A percentile compares a stretch with the other conserved stretches of the same genome.
Evolutionary conservation across 2,888 invertebrate species (phyloP).

Genomic region (Chrysolina oricalcia): DNA sequence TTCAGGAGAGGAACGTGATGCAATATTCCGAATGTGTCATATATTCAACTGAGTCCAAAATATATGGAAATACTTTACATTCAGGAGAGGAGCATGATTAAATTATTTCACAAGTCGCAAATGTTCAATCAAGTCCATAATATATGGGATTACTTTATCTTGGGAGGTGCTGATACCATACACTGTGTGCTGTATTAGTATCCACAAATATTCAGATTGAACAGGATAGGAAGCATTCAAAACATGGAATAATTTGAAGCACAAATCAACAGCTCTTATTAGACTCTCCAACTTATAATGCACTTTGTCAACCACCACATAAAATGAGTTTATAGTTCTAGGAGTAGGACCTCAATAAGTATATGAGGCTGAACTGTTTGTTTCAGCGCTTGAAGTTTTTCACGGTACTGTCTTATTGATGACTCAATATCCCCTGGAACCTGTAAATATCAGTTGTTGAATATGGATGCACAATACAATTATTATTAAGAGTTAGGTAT

Average conservation of each 20-base stretch:
- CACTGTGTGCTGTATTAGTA: constrained; percentile 38
- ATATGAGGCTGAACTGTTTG: constrained; percentile 40
- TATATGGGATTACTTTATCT: constrained; percentile 39
- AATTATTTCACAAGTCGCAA: not conserved
- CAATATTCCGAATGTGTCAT: too few species aligned
- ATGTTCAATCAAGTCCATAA: constrained; percentile 31
- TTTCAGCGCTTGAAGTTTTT: constrained; percentile 22
- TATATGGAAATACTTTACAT: too few species aligned
- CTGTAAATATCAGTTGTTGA: constrained; percentile 6
- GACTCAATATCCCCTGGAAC: constrained; percentile 30
- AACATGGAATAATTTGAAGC: constrained; percentile 29
- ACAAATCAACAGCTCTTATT: constrained; percentile 35
- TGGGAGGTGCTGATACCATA: constrained; percentile 32
- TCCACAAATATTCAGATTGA: constrained; percentile 33
- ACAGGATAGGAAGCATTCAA: constrained; percentile 30
- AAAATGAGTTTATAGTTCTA: constrained; percentile 21
- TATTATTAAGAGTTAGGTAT: too few species aligned
- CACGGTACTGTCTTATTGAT: constrained; percentile 5
- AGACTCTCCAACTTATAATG: constrained; percentile 28
- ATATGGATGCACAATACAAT: too few species aligned
- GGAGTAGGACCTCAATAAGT: constrained; percentile 37
- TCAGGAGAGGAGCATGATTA: not conserved
- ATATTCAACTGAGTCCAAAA: too few species aligned
- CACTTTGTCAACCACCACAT: constrained; percentile 38
- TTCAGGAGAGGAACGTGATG: too few species aligned